Base-by-base conservation (phyloP, 2,797 vertebrate genomes). In the Dallia pectoralis region DNA sequence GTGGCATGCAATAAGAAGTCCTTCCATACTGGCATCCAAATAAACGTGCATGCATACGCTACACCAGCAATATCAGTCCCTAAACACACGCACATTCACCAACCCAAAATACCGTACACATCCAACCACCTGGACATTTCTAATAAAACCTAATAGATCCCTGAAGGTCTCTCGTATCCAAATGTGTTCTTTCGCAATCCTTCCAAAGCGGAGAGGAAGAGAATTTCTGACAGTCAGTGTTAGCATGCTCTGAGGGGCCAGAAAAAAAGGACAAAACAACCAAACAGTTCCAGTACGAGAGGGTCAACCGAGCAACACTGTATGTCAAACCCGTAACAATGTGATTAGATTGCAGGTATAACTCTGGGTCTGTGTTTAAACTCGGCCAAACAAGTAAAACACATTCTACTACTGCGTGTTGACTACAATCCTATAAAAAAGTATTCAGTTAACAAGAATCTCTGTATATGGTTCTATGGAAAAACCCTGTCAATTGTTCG, bases 21-120 rank as follows among this genome's bases (percentile, higher is more conserved):
- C 64, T 48, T 22, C n/a, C 56, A 61, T 11, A 61, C 56, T 25
- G n/a, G 27, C 40, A 71, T 36, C 33, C 33, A 36, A 36, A 36
- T 36, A 36, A 36, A 36, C 33, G 7, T 36, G 7, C 33, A 36
- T 7, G 3, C 3, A 3, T 36, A n/a, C n/a, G 33, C 3, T 36
- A 36, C 33, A 36, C 7, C 33, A 36, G 71, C 79, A 53, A 0
- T 69, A 71, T 66, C 72, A 72, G 29, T 63, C 67, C 64, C 51
- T 22, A 7, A n/a, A 61, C 25, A 61, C 56, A 61, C 25, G 27
- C 40, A 71, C 77, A 77, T 69, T 67, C 6, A 67, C 68, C 62
- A 69, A 77, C 76, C 70, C 70, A 71, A 25, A 30, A 15, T 32
- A 63, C 14, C 61, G 22, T 11, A 61, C 25, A 61, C 25, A 61